phyloP scores from a whole-genome alignment of 2,888 invertebrate species.

The Patella caerulea region DNA sequence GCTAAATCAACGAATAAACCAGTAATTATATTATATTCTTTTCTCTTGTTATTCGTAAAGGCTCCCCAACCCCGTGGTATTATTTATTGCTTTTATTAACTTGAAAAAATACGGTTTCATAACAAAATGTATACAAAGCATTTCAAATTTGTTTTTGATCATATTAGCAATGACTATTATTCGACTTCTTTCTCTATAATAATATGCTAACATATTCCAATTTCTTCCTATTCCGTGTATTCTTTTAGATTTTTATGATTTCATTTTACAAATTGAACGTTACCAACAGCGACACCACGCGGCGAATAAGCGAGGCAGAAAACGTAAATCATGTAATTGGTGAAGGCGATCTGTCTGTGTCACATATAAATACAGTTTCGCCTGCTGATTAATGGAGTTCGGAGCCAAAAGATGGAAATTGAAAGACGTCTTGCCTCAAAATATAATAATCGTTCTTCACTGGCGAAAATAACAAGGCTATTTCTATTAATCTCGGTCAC shows the following conservation, averaged over 20 bases:
- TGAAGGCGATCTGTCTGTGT: constrained; percentile 3
- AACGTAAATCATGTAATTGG: constrained; percentile 10
- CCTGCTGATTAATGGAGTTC: constrained; percentile 10
- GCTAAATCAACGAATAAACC: too few species aligned
- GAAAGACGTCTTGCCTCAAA: not conserved
- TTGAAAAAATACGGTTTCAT: too few species aligned
- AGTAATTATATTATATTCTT: too few species aligned
- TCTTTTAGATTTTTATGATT: not conserved
- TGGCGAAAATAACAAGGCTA: not conserved
- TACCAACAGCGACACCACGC: not conserved
- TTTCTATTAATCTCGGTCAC: constrained; percentile 1
- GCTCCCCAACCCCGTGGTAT: too few species aligned
- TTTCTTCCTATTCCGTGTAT: not conserved
- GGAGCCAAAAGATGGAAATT: constrained; percentile 1
- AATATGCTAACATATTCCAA: not conserved
- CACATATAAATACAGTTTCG: constrained; percentile 6
- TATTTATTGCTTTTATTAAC: too few species aligned
- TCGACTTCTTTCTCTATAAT: too few species aligned
- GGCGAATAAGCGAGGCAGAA: not conserved
- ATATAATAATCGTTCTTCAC: not conserved
- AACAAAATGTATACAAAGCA: too few species aligned
- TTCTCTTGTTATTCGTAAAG: too few species aligned
- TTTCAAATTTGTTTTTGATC: too few species aligned
- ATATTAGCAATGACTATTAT: too few species aligned
- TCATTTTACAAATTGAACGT: not conserved